A percentile compares a stretch with the other conserved stretches of the same genome.
Conservation (phyloP, 2,888 invertebrate genomes). For the Oscheius sp. region DNA sequence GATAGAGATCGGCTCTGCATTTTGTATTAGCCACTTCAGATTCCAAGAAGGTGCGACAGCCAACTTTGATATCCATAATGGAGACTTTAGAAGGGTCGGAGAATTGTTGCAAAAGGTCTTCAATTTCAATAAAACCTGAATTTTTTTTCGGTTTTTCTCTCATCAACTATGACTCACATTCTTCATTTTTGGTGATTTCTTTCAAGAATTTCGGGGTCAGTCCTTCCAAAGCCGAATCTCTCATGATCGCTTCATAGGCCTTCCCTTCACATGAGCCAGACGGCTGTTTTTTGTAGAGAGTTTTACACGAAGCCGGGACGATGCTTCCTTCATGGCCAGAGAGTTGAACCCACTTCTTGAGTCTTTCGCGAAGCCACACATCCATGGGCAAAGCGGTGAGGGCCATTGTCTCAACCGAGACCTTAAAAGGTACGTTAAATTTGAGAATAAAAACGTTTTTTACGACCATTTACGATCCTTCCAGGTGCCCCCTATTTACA, state of each 20-base stretch:
- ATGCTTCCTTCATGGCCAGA: slow-evolving; percentile 68
- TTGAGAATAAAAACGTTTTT: neutral
- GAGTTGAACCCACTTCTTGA: slow-evolving; percentile 68
- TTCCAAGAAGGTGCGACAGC: slow-evolving; percentile 89
- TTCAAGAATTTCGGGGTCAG: slow-evolving; percentile 72
- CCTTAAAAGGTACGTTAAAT: slow-evolving; percentile 44
- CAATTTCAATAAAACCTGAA: slow-evolving; percentile 86
- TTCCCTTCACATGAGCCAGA: slow-evolving; percentile 72
- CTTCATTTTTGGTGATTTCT: slow-evolving; percentile 72
- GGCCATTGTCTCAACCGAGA: slow-evolving; percentile 69
- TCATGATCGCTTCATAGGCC: slow-evolving; percentile 71
- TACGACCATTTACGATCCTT: neutral
- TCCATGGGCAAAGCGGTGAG: slow-evolving; percentile 69
- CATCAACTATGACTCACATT: slow-evolving; percentile 68
- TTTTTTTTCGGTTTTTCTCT: neutral
- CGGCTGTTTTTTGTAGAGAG: slow-evolving; percentile 70
- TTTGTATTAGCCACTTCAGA: slow-evolving; percentile 89
- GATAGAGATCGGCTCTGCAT: slow-evolving; percentile 86
- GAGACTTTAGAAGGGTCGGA: slow-evolving; percentile 88
- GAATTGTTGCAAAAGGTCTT: slow-evolving; percentile 90
- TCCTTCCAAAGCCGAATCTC: slow-evolving; percentile 57
- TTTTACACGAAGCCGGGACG: slow-evolving; percentile 69
- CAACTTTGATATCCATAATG: slow-evolving; percentile 97
- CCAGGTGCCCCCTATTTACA: slow-evolving; percentile 3
- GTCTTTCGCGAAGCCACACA: slow-evolving; percentile 68